Percentiles rank a stretch among this genome's conserved stretches.
Conservation (phyloP, 2,797 vertebrate genomes). For the Dendrocincla tyrannina region DNA sequence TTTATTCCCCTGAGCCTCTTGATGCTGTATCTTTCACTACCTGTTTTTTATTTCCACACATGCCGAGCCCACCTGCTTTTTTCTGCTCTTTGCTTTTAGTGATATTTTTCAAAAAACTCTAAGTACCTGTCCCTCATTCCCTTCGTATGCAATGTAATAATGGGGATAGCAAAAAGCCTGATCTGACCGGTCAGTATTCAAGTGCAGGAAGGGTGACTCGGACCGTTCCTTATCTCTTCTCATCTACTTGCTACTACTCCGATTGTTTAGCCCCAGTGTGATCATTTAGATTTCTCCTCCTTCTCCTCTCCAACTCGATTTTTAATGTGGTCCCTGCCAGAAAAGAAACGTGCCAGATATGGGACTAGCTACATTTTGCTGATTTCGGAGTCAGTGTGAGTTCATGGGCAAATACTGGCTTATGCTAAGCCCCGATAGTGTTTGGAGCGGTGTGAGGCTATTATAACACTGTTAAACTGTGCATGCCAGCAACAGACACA, state of each 20-base stretch:
- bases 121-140: neutral
- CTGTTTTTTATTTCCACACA: neutral
- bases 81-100: neutral
- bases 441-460: neutral
- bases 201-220: neutral
- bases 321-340: neutral
- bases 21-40: neutral
- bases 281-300: neutral
- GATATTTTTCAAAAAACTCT: neutral
- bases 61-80: neutral
- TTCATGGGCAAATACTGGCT: neutral
- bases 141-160: neutral
- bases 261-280: neutral
- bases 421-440: neutral
- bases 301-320: neutral
- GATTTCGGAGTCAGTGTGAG: neutral
- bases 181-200: neutral
- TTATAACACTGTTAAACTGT: neutral
- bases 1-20: neutral
- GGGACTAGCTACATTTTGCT: neutral
- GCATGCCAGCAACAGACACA: neutral
- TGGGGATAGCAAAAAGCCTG: neutral
- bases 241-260: neutral
- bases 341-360: neutral
- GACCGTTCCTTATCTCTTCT: neutral